Evolutionary conservation across 1,140 invertebrate genomes (phyloP), one percentile per base, ranked within the genome.

Genomic region (Atopsyche davidsoni): DNA sequence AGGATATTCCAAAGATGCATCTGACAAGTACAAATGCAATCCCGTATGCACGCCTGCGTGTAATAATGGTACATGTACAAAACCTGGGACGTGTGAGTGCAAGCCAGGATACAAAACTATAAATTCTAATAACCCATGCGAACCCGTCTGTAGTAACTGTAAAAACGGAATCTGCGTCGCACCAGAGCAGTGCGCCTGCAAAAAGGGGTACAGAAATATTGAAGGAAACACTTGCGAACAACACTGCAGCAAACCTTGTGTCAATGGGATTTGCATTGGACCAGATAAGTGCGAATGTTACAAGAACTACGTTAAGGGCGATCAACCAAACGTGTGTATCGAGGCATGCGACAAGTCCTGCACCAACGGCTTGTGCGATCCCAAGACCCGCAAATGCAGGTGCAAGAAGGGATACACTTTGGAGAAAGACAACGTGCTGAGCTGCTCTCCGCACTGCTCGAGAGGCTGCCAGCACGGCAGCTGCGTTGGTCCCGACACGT

Each of bases 41-140:
- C 60, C 62, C 3, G 28, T 31, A 35, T 51, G 48, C 23, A 34
- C 14, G 19, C 14, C 25, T 10, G 9, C 25, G 2, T 51, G 48
- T 36, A 2, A 17, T 25, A 56, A 18, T 55, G 79, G 78, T 2
- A 64, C 49, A 6, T 81, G 79, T 54, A 57, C 70, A 10, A 68
- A 63, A 0, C 76, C 78, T 1, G 69, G 79, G 51, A 58, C 56
- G 24, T 81, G 79, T 52, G 53, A 63, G 35, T 81, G 79, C 58
- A 46, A 72, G 52, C 59, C 67, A 14, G 78, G 78, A 11, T 79
- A 72, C 14, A 22, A 51, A 44, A n/a, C n/a, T n/a, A n/a, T 9
- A 21, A 21, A 16, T 36, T 14, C 11, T 11, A 23, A 7, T 16
- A 34, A 34, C 19, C 60, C 56, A 11, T 72, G 70, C 18, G 2